Percentiles rank a stretch among this genome's conserved stretches.
phyloP scores from a whole-genome alignment of 53 echinoderm and acorn worm species.

The Hippasteria phrygiana region DNA sequence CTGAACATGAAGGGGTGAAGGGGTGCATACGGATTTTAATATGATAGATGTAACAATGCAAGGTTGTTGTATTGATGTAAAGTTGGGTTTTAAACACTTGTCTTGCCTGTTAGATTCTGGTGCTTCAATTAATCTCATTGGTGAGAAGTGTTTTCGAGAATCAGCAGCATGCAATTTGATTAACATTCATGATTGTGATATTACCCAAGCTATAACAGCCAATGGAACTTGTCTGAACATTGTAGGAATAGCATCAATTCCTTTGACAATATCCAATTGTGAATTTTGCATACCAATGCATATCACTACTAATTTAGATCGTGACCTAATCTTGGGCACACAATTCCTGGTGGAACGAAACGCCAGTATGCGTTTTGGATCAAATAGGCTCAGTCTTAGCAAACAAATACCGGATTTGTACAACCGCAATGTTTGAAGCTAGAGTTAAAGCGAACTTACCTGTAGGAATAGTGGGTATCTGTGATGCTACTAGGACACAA shows the following conservation, averaged over 20 bases:
- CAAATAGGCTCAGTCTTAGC: neutral
- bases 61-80: no score
- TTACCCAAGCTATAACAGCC: neutral
- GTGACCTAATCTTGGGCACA: constrained; percentile 1
- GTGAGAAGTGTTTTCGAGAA: constrained; percentile 5
- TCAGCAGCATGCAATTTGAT: neutral
- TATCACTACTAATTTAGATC: neutral
- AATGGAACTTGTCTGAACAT: constrained; percentile 3
- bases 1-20: constrained; percentile 10
- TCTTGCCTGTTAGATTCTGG: neutral
- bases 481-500: neutral
- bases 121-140: neutral
- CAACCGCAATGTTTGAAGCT: neutral
- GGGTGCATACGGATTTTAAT: neutral
- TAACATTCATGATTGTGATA: neutral
- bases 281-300: neutral
- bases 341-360: constrained; percentile 3
- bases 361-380: neutral
- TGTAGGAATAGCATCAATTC: neutral
- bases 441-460: neutral
- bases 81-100: neutral
- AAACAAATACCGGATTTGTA: neutral
- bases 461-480: neutral
- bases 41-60: constrained; percentile 10
- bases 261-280: neutral